Conservation (phyloP, 2,797 vertebrate species). For the Intellagama lesueurii region DNA sequence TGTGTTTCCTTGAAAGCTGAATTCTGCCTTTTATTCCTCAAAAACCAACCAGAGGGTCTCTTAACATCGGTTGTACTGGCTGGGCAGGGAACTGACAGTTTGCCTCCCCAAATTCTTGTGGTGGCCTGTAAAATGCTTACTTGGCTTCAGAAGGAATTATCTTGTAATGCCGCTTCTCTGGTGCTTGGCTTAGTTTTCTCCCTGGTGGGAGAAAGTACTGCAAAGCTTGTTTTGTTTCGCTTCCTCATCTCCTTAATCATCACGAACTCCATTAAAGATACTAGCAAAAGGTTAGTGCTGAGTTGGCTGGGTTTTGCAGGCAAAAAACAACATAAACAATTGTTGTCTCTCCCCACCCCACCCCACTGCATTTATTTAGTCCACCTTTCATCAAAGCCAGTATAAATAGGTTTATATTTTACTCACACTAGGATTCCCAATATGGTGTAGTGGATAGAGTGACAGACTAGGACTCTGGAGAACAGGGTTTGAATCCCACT, state of each 20-base stretch:
- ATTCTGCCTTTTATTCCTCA: background rate
- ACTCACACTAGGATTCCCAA: background rate
- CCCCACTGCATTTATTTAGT: background rate
- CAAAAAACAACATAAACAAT: background rate
- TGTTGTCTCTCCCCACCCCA: rapidly evolving
- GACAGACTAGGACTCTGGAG: too few species aligned
- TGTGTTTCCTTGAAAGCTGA: background rate
- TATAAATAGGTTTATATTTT: background rate
- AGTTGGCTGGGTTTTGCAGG: slow-evolving; percentile 3
- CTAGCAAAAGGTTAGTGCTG: background rate
- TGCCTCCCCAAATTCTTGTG: background rate
- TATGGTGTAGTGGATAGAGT: too few species aligned
- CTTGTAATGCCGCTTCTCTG: background rate
- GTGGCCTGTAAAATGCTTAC: slow-evolving; percentile 3
- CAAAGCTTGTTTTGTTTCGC: rapidly evolving
- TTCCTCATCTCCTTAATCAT: background rate
- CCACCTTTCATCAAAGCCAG: rapidly evolving
- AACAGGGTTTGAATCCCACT: too few species aligned
- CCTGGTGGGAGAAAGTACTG: background rate
- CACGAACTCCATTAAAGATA: background rate
- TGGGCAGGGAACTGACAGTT: background rate
- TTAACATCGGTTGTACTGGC: background rate
- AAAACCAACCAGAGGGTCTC: background rate
- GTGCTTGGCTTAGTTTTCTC: slow-evolving; percentile 26
- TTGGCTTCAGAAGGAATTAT: slow-evolving; percentile 28